These are phyloP conservation scores for Laspeyria flexula DNA, from an alignment of 2,888 invertebrate species.

Conservation along the genomic window DNA sequence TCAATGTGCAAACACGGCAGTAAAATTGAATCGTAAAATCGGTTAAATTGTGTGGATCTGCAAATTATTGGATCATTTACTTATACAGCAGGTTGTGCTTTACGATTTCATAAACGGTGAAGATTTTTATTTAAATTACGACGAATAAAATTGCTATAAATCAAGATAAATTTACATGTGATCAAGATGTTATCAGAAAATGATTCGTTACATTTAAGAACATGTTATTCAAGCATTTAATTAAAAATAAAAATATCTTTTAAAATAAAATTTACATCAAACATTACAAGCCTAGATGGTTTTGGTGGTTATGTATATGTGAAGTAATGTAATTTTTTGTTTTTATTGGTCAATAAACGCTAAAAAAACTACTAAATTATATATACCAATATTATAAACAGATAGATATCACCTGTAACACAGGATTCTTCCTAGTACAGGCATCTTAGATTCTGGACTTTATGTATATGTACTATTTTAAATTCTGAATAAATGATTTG, in stretches of 20 bases:
- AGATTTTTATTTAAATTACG: conserved; percentile 6
- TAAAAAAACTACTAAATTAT: too few relatives aligned
- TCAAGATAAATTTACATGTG: conserved; percentile 1
- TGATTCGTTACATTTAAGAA: background rate
- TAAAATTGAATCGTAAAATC: conserved; percentile 20
- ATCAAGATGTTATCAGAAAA: conserved; percentile 2
- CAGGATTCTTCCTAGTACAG: too few relatives aligned
- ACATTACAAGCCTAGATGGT: too few relatives aligned
- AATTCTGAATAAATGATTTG: too few relatives aligned
- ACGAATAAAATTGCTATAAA: conserved; percentile 8
- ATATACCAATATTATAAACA: too few relatives aligned
- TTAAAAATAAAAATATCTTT: background rate
- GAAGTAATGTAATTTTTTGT: too few relatives aligned
- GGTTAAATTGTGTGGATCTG: conserved; percentile 7
- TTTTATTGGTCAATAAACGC: too few relatives aligned
- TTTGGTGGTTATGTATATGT: too few relatives aligned
- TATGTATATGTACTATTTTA: too few relatives aligned
- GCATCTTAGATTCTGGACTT: too few relatives aligned
- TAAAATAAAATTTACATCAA: background rate
- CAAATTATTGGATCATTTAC: conserved; percentile 3
- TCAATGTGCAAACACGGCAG: conserved; percentile 5
- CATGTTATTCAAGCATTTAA: background rate
- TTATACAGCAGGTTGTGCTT: conserved; percentile 2
- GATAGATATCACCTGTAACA: too few relatives aligned
- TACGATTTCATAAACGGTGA: conserved; percentile 7